Percentiles rank a stretch among this genome's conserved stretches.
phyloP scores from a whole-genome alignment of 2,888 invertebrate genomes.

The Brachypterus glaber region DNA sequence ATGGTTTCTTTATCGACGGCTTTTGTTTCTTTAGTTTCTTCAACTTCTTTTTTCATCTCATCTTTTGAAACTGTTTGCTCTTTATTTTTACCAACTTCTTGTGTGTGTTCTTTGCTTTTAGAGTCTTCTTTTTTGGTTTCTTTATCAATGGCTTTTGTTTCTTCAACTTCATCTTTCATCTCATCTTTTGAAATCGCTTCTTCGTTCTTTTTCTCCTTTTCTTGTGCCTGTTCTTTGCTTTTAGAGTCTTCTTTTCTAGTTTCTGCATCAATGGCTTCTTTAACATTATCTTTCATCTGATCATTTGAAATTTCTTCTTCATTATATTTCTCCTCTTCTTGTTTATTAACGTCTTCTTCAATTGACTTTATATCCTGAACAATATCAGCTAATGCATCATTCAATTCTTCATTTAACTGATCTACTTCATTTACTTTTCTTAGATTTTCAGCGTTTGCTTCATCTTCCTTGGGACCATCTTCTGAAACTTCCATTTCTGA shows the following conservation, averaged over 20 bases:
- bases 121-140: not conserved
- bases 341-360: not conserved
- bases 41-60: conserved; percentile 8
- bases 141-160: conserved; percentile 1
- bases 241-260: conserved; percentile 2
- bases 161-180: conserved; percentile 15
- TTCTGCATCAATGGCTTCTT: conserved; percentile 4
- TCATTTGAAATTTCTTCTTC: conserved; percentile 11
- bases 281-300: conserved; percentile 14
- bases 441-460: conserved; percentile 4
- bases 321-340: conserved; percentile 8
- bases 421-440: conserved; percentile 4
- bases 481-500: conserved; percentile 13
- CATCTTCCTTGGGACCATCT: conserved; percentile 8
- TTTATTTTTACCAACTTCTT: conserved; percentile 35
- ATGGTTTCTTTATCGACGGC: not conserved
- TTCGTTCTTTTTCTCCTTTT: conserved; percentile 37
- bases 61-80: conserved; percentile 7
- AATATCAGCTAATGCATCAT: not conserved
- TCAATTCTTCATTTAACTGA: not conserved
- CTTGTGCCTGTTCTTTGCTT: conserved; percentile 34
- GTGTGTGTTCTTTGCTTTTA: conserved; percentile 29
- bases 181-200: conserved; percentile 12
- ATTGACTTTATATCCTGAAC: not conserved
- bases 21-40: conserved; percentile 13